Conservation (phyloP, 1,140 invertebrate species). For the Drosophila tristis region DNA sequence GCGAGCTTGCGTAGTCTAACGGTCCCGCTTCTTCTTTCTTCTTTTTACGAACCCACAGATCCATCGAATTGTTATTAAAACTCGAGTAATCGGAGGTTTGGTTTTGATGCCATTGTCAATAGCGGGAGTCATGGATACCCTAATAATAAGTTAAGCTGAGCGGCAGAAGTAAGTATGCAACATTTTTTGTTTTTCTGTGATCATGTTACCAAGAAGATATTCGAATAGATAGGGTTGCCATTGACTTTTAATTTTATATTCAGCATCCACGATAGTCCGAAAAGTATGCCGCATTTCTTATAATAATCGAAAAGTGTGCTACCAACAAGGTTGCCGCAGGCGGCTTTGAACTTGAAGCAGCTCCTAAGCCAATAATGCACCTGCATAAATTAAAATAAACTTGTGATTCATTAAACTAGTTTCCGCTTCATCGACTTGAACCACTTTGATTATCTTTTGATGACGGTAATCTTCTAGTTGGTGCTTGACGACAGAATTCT, state of each 20-base stretch:
- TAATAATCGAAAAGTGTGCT: conserved; percentile 8
- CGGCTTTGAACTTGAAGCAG: conserved; percentile 36
- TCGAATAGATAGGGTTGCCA: too few relatives aligned
- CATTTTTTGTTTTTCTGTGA: neutral
- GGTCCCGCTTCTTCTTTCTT: too few relatives aligned
- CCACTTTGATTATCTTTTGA: conserved; percentile 27
- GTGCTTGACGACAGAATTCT: conserved; percentile 44
- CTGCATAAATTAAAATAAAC: conserved; percentile 37
- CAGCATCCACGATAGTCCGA: neutral
- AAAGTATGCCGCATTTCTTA: conserved; percentile 1
- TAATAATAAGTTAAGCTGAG: too few relatives aligned
- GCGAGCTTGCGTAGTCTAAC: too few relatives aligned
- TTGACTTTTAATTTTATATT: too few relatives aligned
- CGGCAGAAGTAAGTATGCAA: neutral
- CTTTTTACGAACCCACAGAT: too few relatives aligned
- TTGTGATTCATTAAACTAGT: conserved; percentile 45
- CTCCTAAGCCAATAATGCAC: conserved; percentile 32
- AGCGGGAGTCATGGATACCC: too few relatives aligned
- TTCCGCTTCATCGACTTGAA: conserved; percentile 39
- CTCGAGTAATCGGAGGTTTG: too few relatives aligned
- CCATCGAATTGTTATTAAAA: too few relatives aligned
- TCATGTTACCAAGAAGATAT: too few relatives aligned
- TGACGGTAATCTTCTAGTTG: neutral
- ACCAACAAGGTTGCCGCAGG: too few relatives aligned
- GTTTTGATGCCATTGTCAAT: too few relatives aligned